Evolutionary conservation across 2,797 vertebrate species (phyloP), one percentile per base, ranked within the genome.

Genomic region (Malacoctenus gilli): DNA sequence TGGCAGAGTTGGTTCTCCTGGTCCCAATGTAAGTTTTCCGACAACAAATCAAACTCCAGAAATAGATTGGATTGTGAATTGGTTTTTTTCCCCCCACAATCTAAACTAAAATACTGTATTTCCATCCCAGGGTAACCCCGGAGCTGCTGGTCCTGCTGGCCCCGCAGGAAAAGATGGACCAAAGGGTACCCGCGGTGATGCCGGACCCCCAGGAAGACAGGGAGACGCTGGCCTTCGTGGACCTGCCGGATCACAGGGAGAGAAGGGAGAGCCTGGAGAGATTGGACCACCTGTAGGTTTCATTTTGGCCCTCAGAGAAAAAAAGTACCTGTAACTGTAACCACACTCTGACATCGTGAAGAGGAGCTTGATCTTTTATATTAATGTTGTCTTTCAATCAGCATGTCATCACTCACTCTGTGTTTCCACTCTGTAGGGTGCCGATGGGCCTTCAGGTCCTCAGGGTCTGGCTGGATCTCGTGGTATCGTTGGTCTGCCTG

Each of bases 401-500:
- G 16, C 46, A 35, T 46, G 16, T 63, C 3, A n/a, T 4, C 12
- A 61, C 11, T 32, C 20, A 19, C 18, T 44, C 4, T 68, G 2
- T 60, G 42, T 49, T 31, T 31, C 51, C 30, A 18, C 35, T 72
- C 38, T 73, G 5, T 64, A 98, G 96, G 97, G 97, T 86, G 46
- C 80, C 0, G 93, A 95, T 2, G 96, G 96, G 30, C 94, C 95
- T 72, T 85, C 93, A 28, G 97, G 97, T 30, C 95, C 96, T 67
- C 83, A 92, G 44, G 97, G 97, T 82, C 85, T 96, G 79, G 93
- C 86, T 71, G 97, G 97, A 64, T 92, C 94, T 59, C 95, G 95
- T 55, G 97, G 97, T 86, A 98, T 97, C 54, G 96, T 98, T 21
- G 96, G 96, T 86, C 83, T 98, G 47, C 97, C 97, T 2, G 97